A percentile compares a stretch with the other conserved stretches of the same genome.
phyloP scores from a whole-genome alignment of 2,888 invertebrate genomes.

The Pecten maximus region DNA sequence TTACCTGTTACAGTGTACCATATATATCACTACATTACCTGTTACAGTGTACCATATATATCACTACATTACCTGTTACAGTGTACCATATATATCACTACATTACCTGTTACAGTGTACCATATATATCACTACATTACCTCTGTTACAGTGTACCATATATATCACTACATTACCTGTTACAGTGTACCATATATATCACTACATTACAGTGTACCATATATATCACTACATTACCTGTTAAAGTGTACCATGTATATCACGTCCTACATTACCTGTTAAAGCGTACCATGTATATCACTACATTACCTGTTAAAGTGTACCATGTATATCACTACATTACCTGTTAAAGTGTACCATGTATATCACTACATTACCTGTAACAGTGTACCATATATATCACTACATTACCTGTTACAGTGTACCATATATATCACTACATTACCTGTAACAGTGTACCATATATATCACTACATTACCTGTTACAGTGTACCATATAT shows the following conservation, averaged over 20 bases:
- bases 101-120: no score
- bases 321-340: neutral
- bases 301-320: neutral
- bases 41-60: no score
- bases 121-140: neutral
- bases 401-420: neutral
- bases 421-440: neutral
- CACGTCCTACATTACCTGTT: neutral
- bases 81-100: no score
- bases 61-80: no score
- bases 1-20: no score
- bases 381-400: neutral
- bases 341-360: neutral
- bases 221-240: neutral
- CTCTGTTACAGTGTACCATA: no score
- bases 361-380: neutral
- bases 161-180: neutral
- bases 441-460: neutral
- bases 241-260: no score
- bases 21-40: no score
- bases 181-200: neutral
- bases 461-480: neutral
- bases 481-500: neutral
- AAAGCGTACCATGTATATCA: neutral
- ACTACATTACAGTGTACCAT: neutral